Base-by-base conservation (phyloP, 2,113 vertebrate species). In the Hipposideros armiger region DNA sequence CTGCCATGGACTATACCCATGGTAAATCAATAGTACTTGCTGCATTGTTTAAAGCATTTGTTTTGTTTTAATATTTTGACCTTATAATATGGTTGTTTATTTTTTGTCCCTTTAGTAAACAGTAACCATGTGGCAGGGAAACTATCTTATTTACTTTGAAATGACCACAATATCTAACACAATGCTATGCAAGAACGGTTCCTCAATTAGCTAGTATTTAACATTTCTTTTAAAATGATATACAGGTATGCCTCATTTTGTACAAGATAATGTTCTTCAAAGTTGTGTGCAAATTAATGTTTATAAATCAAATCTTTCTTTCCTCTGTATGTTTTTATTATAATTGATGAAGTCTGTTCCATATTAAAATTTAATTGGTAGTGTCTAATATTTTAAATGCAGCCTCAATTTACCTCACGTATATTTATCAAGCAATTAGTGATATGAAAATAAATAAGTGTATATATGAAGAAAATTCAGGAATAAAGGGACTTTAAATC, bases 271-370 rank as follows among this genome's bases (percentile, higher is more conserved):
- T 19, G 17, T 19, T 47, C 45, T 56, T 76, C 84, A 90, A 62
- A 74, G 9, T n/a, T 92, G 24, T 74, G 52, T 94, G 36, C 11
- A 90, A 69, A 81, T 69, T 56, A 54, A 47, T 80, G 14, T 17
- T 86, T 92, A 2, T 90, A 92, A 90, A 50, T 81, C 47, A 69
- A 70, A 80, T 70, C 40, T 70, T 69, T 76, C 26, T 5, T 88
- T 73, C 4, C 5, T 11, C 9, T n/a, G 5, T 45, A 3, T 84
- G 24, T 58, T 81, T 77, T 72, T 40, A 89, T 67, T 89, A 28
- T 72, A 76, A 69, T 70, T 91, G 69, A 84, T 85, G 36, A 78
- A 81, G 47, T 3, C 2, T 24, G 9, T 30, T 89, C 19, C 56
- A 26, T 4, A 52, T 60, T 73, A 86, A 70, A 74, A 82, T 70